Conservation (phyloP, 2,797 vertebrate species). For the Xerus rutilus region DNA sequence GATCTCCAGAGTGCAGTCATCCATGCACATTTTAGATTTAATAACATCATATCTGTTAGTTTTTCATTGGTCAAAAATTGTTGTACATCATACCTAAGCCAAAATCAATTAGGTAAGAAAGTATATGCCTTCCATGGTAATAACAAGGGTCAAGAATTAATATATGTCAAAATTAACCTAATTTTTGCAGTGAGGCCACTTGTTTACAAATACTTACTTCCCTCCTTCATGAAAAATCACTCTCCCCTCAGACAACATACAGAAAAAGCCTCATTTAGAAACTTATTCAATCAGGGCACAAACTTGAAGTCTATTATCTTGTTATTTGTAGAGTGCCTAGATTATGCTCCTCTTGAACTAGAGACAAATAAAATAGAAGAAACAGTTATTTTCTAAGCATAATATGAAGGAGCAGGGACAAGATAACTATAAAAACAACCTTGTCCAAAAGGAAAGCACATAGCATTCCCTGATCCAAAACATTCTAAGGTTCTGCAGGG, state of each 20-base stretch:
- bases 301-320: neutral
- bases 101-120: neutral
- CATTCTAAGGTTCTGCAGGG: neutral
- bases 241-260: neutral
- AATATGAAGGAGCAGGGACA: neutral
- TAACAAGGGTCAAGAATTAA: neutral
- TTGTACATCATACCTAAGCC: neutral
- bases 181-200: neutral
- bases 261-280: neutral
- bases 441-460: neutral
- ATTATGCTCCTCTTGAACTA: neutral
- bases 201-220: neutral
- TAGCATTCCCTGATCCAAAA: neutral
- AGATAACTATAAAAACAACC: neutral
- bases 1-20: neutral
- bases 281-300: neutral
- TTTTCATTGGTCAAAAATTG: neutral
- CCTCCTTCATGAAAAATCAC: neutral
- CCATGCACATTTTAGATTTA: neutral
- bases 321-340: neutral
- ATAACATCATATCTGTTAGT: neutral
- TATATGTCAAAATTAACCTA: neutral
- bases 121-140: neutral
- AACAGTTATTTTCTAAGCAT: neutral
- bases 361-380: neutral